A percentile compares a stretch with the other conserved stretches of the same genome.
Conservation (phyloP, 2,113 vertebrate species). For the Pseudorectes ferrugineus region DNA sequence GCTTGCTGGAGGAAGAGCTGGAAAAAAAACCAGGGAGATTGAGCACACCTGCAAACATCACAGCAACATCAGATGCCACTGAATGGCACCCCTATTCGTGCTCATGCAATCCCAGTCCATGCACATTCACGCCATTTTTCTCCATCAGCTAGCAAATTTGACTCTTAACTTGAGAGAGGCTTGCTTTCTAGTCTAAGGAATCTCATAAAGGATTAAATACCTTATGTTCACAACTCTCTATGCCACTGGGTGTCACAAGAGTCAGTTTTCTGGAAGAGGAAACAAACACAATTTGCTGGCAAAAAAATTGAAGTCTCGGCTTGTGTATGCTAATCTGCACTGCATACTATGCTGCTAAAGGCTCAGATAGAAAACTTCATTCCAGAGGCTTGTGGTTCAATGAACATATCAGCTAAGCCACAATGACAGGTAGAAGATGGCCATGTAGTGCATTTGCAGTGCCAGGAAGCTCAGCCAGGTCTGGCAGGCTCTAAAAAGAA, state of each 20-base stretch:
- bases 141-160: background rate
- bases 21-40: background rate
- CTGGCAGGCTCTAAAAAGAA: background rate
- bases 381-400: background rate
- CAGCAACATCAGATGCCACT: background rate
- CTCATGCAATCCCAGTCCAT: background rate
- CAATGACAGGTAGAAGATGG: background rate
- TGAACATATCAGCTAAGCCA: rapidly evolving
- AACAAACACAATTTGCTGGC: background rate
- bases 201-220: background rate
- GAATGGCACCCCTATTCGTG: background rate
- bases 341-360: background rate
- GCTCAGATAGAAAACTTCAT: background rate
- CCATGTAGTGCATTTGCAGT: background rate
- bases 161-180: background rate
- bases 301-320: background rate
- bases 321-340: background rate
- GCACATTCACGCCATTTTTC: background rate
- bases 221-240: background rate
- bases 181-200: background rate
- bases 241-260: background rate
- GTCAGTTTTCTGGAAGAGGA: background rate
- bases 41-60: background rate
- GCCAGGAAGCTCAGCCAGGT: rapidly evolving
- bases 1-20: background rate